A percentile compares a stretch with the other conserved stretches of the same genome.
Conservation (phyloP, 2,113 vertebrate genomes). For the Sinosuthora webbiana region DNA sequence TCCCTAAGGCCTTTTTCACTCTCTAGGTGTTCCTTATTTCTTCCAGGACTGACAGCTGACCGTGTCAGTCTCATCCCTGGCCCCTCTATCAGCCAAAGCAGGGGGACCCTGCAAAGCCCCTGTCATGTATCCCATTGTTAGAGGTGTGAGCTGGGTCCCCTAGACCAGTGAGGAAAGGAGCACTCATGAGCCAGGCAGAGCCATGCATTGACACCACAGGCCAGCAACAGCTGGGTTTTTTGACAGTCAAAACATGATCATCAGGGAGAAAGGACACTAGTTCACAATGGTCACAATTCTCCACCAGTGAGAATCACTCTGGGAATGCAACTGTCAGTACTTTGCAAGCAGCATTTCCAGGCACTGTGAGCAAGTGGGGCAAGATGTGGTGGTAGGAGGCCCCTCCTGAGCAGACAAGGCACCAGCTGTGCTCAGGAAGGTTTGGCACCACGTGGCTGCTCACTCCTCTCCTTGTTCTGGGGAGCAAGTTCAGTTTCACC, state of each 20-base stretch:
- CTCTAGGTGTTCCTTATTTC: neutral
- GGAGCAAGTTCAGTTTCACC: neutral
- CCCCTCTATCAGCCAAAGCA: accelerated
- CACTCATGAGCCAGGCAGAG: neutral
- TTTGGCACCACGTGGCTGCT: neutral
- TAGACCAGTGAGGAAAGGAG: accelerated
- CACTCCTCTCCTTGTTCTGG: neutral
- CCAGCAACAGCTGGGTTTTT: neutral
- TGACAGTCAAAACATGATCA: neutral
- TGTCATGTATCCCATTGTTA: too few species aligned
- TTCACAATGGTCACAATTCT: neutral
- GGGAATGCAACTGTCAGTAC: neutral
- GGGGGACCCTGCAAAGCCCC: neutral
- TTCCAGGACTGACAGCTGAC: neutral
- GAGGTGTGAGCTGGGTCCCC: neutral
- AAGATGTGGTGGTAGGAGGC: neutral
- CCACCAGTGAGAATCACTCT: neutral
- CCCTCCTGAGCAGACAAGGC: neutral
- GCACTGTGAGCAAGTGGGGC: neutral
- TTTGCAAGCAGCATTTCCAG: neutral
- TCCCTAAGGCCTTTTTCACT: neutral
- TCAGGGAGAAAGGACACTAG: neutral
- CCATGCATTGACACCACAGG: neutral
- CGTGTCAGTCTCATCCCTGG: neutral
- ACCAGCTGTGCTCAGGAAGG: accelerated